Base-by-base conservation (phyloP, 2,113 vertebrate species). In the Ibidorhyncha struthersii region DNA sequence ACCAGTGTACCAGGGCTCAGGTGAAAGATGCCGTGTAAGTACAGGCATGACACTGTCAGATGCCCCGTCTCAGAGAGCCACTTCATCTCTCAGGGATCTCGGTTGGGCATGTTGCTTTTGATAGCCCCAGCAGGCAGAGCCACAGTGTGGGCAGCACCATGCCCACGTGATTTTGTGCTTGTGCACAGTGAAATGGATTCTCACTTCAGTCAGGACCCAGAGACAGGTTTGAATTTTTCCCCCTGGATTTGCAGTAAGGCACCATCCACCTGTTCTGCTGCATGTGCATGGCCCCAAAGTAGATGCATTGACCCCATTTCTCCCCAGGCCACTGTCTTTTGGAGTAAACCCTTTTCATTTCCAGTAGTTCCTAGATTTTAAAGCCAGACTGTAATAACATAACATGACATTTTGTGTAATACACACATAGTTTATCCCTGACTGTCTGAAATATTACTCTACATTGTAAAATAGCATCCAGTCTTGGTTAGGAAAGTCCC, bases 131-230 rank as follows among this genome's bases (percentile, higher is more conserved):
- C 34, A 72, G 43, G 41, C 56, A 82, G 19, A 59, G 3, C 6
- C 34, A 6, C 14, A 65, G 4, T 16, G 10, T 29, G 30, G 9
- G 29, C 20, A 61, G 10, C n/a, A 25, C 3, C 9, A 27, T 47
- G 8, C 8, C 26, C 6, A n/a, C 0, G 3, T 4, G 19, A 3
- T 22, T 56, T 49, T 27, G 6, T 0, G 6, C 36, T 59, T 82
- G 17, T 66, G 38, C 10, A 30, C 20, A 30, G 6, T 10, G 15
- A 30, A 80, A 12, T 19, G 18, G 6, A 19, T 56, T 17, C 15
- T 88, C 12, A 17, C 23, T 62, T 71, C 16, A 65, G 4, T 47
- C 43, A 71, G 52, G 20, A 16, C 4, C n/a, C 59, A 56, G 18
- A 63, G 29, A 59, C 2, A 8, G 8, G 21, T 88, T 79, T 72